A percentile compares a stretch with the other conserved stretches of the same genome.
phyloP scores from a whole-genome alignment of 1,140 invertebrate genomes.

The Hyphantria cunea region DNA sequence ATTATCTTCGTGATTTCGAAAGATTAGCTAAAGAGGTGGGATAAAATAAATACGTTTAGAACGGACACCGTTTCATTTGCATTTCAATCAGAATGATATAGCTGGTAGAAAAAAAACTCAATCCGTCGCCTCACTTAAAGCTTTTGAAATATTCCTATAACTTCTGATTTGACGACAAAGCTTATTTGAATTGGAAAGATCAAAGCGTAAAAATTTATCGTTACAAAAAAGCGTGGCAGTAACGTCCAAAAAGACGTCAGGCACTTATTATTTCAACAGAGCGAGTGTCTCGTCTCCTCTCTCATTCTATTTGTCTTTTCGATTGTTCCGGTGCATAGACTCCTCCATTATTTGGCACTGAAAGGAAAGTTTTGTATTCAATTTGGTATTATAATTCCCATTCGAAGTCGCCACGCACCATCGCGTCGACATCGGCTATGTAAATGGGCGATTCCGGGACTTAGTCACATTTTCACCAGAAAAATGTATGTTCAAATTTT shows the following conservation, averaged over 20 bases:
- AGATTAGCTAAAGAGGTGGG: constrained; percentile 66
- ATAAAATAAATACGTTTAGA: constrained; percentile 73
- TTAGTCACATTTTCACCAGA: constrained; percentile 69
- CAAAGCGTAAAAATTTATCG: constrained; percentile 80
- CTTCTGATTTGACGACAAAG: constrained; percentile 77
- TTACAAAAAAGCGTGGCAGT: constrained; percentile 69
- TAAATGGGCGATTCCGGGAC: constrained; percentile 78
- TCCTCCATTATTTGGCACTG: constrained; percentile 80
- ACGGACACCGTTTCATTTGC: constrained; percentile 78
- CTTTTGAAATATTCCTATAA: constrained; percentile 81
- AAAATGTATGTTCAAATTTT: constrained; percentile 44
- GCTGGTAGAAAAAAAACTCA: constrained; percentile 76
- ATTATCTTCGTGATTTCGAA: constrained; percentile 53
- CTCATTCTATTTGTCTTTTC: constrained; percentile 80
- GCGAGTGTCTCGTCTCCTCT: constrained; percentile 71
- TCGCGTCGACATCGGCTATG: constrained; percentile 78
- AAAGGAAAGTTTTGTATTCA: constrained; percentile 82
- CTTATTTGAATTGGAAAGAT: constrained; percentile 81
- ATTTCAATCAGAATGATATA: constrained; percentile 79
- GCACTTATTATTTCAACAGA: constrained; percentile 80
- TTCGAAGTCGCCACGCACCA: constrained; percentile 81
- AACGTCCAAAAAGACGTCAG: constrained; percentile 76
- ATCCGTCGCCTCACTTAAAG: constrained; percentile 77
- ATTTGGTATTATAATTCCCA: constrained; percentile 82
- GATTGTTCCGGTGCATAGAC: constrained; percentile 81